These are phyloP conservation scores for Clupea harengus DNA, from an alignment of 2,113 vertebrate species.

Conservation along the genomic window DNA sequence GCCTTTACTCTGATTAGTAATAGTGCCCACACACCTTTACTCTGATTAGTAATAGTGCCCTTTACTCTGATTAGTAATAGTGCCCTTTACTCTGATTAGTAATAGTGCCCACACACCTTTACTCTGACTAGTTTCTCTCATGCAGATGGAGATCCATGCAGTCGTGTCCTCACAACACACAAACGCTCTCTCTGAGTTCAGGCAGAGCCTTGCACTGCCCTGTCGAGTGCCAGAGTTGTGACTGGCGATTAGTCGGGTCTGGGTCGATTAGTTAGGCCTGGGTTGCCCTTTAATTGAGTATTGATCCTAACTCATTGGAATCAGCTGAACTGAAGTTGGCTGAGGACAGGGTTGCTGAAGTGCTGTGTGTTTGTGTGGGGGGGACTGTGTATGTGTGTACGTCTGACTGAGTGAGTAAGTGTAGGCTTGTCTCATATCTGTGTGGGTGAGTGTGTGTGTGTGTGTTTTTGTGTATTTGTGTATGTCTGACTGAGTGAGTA, in stretches of 20 bases:
- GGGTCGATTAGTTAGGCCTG: slow-evolving; percentile 34
- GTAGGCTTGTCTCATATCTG: no score
- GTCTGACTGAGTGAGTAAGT: neutral
- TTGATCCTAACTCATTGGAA: slow-evolving; percentile 20
- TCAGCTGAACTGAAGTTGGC: neutral
- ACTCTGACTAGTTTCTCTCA: no score
- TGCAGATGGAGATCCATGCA: no score
- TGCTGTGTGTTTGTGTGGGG: neutral
- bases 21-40: no score
- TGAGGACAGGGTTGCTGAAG: slow-evolving; percentile 21
- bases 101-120: no score
- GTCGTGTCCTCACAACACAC: no score
- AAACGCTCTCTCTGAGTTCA: no score
- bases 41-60: no score
- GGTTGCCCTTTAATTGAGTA: slow-evolving; percentile 33
- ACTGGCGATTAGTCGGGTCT: slow-evolving; percentile 32
- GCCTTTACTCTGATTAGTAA: no score
- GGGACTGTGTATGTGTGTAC: neutral
- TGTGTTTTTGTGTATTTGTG: neutral
- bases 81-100: no score
- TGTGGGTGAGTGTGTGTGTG: no score
- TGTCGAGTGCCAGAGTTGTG: slow-evolving; percentile 4
- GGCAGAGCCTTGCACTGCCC: neutral
- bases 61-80: no score
- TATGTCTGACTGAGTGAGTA: neutral